These are phyloP conservation scores for Eutolmus rufibarbis DNA, from an alignment of 2,888 invertebrate species.

Conservation along the genomic window DNA sequence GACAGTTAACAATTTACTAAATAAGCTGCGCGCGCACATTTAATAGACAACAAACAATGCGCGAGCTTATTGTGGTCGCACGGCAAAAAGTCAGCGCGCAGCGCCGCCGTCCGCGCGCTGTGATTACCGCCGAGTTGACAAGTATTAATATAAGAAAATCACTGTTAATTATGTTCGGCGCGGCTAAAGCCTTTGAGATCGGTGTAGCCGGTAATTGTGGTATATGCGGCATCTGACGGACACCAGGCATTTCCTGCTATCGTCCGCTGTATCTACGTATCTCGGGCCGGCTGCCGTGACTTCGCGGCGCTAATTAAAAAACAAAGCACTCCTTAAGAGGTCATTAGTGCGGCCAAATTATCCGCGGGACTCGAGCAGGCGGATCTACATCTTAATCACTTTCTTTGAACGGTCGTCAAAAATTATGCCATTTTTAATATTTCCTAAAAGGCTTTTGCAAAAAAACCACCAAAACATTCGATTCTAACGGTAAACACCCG, in stretches of 20 bases:
- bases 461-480: background rate
- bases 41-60: slow-evolving; percentile 13
- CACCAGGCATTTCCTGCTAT: background rate
- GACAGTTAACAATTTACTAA: slow-evolving; percentile 34
- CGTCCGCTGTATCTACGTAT: background rate
- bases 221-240: background rate
- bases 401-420: background rate
- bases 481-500: background rate
- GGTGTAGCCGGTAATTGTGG: background rate
- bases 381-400: background rate
- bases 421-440: background rate
- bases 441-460: background rate
- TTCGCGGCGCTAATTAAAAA: background rate
- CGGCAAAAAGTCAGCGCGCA: background rate
- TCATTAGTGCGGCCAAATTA: background rate
- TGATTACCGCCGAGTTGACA: background rate
- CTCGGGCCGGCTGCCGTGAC: background rate
- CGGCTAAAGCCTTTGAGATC: background rate
- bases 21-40: slow-evolving; percentile 23
- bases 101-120: background rate
- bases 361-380: background rate
- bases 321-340: background rate
- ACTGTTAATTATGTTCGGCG: slow-evolving; percentile 23
- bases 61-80: background rate
- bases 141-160: slow-evolving; percentile 14